Percentiles rank a stretch among this genome's conserved stretches.
Conservation (phyloP, 2,113 vertebrate genomes). For the Cranoglanis bouderius region DNA sequence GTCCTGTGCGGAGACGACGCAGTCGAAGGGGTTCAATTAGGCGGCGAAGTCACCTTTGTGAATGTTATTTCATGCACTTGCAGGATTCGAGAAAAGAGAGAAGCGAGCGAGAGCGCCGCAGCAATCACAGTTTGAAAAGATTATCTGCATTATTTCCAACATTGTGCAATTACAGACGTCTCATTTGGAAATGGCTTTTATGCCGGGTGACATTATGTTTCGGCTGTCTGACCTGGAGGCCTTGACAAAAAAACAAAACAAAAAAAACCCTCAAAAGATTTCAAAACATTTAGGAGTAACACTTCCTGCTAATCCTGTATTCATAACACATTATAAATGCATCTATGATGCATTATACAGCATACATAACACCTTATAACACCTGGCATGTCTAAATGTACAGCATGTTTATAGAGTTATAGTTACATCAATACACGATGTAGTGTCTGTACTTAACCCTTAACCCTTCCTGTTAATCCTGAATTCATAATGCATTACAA, state of each 20-base stretch:
- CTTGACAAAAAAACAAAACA: too few relatives aligned
- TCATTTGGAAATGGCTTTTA: background rate
- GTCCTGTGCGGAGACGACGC: background rate
- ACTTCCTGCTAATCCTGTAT: background rate
- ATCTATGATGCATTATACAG: background rate
- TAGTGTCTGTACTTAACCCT: background rate
- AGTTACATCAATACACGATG: background rate
- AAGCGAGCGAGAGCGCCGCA: too few relatives aligned
- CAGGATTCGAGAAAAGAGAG: too few relatives aligned
- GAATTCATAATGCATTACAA: background rate
- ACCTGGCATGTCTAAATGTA: background rate
- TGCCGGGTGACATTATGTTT: background rate
- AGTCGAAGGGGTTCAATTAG: constrained; percentile 13
- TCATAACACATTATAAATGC: background rate
- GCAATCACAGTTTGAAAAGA: background rate
- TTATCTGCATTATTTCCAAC: background rate
- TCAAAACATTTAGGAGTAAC: background rate
- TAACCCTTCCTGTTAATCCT: background rate
- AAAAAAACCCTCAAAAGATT: background rate
- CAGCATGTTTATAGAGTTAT: background rate
- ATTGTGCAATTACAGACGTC: background rate
- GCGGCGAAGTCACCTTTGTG: background rate
- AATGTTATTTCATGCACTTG: background rate
- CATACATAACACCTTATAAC: background rate
- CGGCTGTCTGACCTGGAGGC: background rate